Base-by-base conservation (phyloP, 2,113 vertebrate genomes). In the Lipophrys pholis region DNA sequence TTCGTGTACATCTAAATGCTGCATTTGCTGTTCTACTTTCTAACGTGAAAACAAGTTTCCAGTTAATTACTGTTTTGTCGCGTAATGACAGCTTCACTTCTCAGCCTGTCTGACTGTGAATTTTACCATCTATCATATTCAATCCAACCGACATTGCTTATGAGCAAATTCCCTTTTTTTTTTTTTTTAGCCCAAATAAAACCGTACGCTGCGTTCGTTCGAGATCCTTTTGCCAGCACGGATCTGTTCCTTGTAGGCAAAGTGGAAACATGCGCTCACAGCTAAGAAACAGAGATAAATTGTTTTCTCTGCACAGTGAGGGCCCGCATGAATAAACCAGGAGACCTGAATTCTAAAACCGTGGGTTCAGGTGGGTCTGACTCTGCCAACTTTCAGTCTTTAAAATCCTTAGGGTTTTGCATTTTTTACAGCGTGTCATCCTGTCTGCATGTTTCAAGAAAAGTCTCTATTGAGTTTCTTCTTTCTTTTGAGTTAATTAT, bases 401-500 rank as follows among this genome's bases (percentile, higher is more conserved):
- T 52, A 9, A 57, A 21, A 56, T 6, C 15, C 46, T 59, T 49
- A 7, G 41, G 42, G 43, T 17, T 49, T 43, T 61, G 0, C 39
- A 46, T 59, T 17, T 45, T 85, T 66, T 48, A 69, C 6, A 52
- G 11, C 36, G 8, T 17, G 14, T 3, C 30, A 11, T 42, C 10
- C 8, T 21, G 8, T 35, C 2, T 16, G 1, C 7, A 15, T 57
- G 30, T 66, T 56, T 66, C 11, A 17, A 42, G 16, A 7, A 55
- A n/a, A 56, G 59, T 21, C 8, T 48, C 39, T 15, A 9, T 16
- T 48, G 35, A n/a, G 43, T 16, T 17, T 52, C 15, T 38, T 58
- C 14, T 63, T 64, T 21, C 38, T 49, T 55, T 3, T 52, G 46
- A 10, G 17, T 48, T 86, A 38, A 81, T 89, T 82, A 78, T 81